Conservation (phyloP, 2,113 vertebrate species). For the Morone chrysops region DNA sequence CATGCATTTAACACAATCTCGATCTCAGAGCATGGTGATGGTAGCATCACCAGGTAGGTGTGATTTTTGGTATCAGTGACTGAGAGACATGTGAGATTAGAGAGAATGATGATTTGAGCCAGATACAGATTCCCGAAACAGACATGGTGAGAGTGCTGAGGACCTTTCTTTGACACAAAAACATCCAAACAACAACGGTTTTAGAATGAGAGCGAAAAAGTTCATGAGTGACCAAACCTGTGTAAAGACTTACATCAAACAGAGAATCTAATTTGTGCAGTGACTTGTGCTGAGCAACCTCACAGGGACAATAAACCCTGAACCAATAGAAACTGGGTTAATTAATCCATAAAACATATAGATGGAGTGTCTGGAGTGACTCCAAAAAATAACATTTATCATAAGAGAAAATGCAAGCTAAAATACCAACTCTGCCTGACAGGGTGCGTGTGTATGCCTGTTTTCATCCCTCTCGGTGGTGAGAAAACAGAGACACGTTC, state of each 20-base stretch:
- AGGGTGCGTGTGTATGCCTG: no score
- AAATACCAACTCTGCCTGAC: no score
- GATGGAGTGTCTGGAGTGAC: no score
- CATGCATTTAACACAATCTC: conserved; percentile 27
- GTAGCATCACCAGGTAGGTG: conserved; percentile 22
- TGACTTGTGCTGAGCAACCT: not conserved
- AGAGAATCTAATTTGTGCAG: not conserved
- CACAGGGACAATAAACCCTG: no score
- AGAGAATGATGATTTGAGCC: not conserved
- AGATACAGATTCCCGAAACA: conserved; percentile 8
- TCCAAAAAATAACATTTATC: no score
- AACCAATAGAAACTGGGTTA: no score
- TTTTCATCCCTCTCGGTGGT: no score
- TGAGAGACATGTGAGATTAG: conserved; percentile 16
- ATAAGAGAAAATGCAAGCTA: no score
- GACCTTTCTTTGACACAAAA: not conserved
- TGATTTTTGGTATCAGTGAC: not conserved
- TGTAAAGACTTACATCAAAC: not conserved
- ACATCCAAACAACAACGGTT: not conserved
- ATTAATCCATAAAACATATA: no score
- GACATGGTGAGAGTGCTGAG: not conserved
- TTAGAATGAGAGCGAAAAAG: not conserved
- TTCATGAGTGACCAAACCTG: not conserved
- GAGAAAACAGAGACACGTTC: no score
- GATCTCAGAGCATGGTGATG: not conserved